These are phyloP conservation scores for Cinclus mexicanus DNA, from an alignment of 2,113 vertebrate genomes.

Conservation along the genomic window DNA sequence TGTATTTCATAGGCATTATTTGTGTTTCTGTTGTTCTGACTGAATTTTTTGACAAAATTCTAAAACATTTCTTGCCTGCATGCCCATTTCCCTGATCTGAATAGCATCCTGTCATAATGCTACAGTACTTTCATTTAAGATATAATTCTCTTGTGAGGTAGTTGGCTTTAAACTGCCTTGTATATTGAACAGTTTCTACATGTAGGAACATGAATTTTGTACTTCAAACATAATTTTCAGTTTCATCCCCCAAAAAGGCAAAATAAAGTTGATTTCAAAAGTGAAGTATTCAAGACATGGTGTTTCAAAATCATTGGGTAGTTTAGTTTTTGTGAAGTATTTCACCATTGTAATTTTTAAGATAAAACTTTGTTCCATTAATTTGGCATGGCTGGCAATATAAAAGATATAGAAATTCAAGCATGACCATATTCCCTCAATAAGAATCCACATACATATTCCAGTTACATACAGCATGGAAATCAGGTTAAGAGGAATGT, in stretches of 20 bases:
- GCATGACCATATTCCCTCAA: not conserved
- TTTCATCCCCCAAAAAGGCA: not conserved
- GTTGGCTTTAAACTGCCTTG: not conserved
- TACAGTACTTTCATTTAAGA: not conserved
- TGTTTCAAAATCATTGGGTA: not conserved
- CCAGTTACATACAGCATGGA: not conserved
- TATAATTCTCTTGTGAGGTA: not conserved
- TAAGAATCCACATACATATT: not conserved
- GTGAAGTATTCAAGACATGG: not conserved
- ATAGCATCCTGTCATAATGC: not conserved
- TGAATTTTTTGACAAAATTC: not conserved
- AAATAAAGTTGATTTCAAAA: not conserved
- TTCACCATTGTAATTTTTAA: not conserved
- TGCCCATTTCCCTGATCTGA: not conserved
- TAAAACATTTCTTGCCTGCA: not conserved
- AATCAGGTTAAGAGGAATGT: not conserved
- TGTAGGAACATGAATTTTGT: fast-evolving
- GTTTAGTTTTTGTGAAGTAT: not conserved
- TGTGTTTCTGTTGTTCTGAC: not conserved
- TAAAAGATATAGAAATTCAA: not conserved
- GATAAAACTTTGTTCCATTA: not conserved
- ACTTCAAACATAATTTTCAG: not conserved
- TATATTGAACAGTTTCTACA: not conserved
- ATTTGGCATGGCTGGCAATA: not conserved
- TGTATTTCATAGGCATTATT: not conserved